These are phyloP conservation scores for Epistrophe grossulariae DNA, from an alignment of 2,888 invertebrate species.

Conservation along the genomic window DNA sequence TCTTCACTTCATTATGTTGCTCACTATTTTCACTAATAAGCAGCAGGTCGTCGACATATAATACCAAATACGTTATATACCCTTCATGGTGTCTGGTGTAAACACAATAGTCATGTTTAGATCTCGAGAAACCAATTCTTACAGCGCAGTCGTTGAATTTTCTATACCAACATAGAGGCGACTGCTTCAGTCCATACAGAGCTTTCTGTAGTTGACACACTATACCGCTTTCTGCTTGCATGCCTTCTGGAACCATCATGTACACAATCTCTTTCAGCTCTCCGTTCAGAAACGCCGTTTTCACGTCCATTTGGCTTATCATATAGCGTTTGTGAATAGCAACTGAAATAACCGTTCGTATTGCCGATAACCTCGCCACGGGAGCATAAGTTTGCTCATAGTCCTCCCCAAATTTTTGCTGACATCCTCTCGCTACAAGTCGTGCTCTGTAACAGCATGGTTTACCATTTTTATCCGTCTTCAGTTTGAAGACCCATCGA, in stretches of 20 bases:
- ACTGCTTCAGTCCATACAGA: too few species aligned
- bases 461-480: constrained; percentile 22
- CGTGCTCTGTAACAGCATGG: constrained; percentile 31
- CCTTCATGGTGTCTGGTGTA: constrained; percentile 13
- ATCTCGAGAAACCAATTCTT: constrained; percentile 18
- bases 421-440: constrained; percentile 30
- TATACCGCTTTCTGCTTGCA: too few species aligned
- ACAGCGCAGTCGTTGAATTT: background rate
- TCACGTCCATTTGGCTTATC: constrained; percentile 46
- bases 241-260: constrained; percentile 6
- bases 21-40: background rate
- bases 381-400: constrained; percentile 47
- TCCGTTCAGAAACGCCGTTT: constrained; percentile 30
- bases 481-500: constrained; percentile 39
- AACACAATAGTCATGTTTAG: constrained; percentile 44
- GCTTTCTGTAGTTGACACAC: too few species aligned
- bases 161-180: too few species aligned
- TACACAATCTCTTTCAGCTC: constrained; percentile 13
- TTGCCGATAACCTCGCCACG: constrained; percentile 2
- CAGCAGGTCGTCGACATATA: constrained; percentile 6
- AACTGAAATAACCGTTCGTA: constrained; percentile 14
- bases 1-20: constrained; percentile 34
- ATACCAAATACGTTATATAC: constrained; percentile 19
- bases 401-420: constrained; percentile 31
- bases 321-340: constrained; percentile 1